phyloP scores from a whole-genome alignment of 2,797 vertebrate species.

The Liasis olivaceus region DNA sequence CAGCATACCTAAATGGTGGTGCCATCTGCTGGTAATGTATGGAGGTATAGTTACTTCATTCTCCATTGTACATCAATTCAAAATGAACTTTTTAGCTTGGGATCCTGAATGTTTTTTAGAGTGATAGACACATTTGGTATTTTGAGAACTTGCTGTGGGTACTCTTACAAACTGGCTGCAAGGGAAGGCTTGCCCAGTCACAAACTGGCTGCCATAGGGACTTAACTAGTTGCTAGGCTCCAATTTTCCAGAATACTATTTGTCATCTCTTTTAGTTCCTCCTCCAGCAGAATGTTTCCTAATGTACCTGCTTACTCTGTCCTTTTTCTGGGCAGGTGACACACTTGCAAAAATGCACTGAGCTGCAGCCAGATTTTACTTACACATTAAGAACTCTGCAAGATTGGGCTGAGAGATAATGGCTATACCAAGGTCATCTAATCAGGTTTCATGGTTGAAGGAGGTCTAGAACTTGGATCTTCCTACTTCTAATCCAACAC shows the following conservation, averaged over 20 bases:
- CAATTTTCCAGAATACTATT: background rate
- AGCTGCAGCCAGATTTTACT: background rate
- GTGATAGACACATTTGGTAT: background rate
- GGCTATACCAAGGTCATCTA: background rate
- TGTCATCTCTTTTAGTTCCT: background rate
- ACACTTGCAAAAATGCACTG: background rate
- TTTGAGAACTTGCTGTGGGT: background rate
- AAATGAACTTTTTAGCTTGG: background rate
- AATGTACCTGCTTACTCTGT: background rate
- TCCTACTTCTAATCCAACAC: background rate
- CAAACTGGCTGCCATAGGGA: background rate
- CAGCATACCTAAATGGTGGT: background rate
- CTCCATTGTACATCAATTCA: background rate
- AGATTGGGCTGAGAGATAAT: background rate
- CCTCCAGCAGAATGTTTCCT: background rate
- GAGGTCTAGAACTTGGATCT: background rate
- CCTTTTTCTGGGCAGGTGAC: background rate
- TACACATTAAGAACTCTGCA: background rate
- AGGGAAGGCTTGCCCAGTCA: background rate
- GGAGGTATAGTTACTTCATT: background rate
- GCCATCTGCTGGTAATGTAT: slow-evolving; percentile 10
- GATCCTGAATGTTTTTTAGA: background rate
- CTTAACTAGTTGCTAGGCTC: background rate
- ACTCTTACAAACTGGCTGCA: background rate
- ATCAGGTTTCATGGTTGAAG: background rate